Percentiles rank a stretch among this genome's conserved stretches.
phyloP scores from a whole-genome alignment of 1,140 invertebrate genomes.

The Parasteatoda tepidariorum region DNA sequence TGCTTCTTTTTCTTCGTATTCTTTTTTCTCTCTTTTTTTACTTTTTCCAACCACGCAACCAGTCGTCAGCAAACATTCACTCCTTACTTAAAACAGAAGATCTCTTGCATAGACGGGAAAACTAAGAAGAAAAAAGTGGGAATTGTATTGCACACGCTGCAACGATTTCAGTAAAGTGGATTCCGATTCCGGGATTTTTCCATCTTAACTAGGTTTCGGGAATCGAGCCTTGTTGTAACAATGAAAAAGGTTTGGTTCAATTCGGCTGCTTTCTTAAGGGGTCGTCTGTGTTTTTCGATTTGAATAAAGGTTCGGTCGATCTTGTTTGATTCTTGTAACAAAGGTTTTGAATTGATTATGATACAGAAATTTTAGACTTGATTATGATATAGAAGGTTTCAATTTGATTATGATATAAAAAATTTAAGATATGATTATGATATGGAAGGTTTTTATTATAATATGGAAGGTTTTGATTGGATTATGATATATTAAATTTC shows the following conservation, averaged over 20 bases:
- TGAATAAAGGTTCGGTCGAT: no score
- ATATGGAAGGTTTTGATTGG: no score
- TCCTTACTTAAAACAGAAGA: background rate
- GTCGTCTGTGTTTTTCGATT: background rate
- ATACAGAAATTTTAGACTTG: no score
- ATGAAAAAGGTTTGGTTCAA: constrained; percentile 12
- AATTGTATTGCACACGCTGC: constrained; percentile 25
- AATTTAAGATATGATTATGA: no score
- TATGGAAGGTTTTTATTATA: no score
- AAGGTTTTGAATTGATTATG: no score
- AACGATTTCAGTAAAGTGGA: constrained; percentile 37
- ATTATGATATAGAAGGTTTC: no score
- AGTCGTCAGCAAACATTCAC: constrained; percentile 17
- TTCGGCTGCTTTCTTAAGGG: background rate
- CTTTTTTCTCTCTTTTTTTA: no score
- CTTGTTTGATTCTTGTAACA: no score
- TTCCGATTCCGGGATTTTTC: constrained; percentile 30
- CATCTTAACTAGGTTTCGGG: constrained; percentile 29
- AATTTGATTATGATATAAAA: no score
- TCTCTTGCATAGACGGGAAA: background rate
- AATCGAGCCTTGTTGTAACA: constrained; percentile 19
- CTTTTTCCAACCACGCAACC: constrained; percentile 1
- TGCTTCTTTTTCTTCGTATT: background rate
- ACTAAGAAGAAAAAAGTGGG: background rate
- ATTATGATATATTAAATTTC: no score